Conservation (phyloP, 2,113 vertebrate species). For the Eurypyga helias region DNA sequence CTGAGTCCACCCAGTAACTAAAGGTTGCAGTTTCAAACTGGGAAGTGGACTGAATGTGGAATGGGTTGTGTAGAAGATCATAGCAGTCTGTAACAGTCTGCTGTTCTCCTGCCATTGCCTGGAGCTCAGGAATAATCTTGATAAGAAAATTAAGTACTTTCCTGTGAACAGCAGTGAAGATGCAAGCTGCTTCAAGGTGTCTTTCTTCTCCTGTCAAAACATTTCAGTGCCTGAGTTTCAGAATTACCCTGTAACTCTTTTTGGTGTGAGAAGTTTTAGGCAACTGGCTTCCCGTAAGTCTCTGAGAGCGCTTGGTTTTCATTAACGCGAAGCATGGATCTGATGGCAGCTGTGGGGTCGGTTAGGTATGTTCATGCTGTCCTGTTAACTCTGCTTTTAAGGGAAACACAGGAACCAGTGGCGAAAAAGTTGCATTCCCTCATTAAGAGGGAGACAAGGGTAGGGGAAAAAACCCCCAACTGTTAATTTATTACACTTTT, state of each 20-base stretch:
- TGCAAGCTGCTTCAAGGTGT: conserved; percentile 4
- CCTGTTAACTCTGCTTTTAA: conserved; percentile 23
- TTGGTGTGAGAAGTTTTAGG: conserved; percentile 18
- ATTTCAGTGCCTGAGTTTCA: conserved; percentile 46
- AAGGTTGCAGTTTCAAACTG: background rate
- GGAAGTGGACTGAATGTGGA: background rate
- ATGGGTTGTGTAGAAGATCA: background rate
- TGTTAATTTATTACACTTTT: background rate
- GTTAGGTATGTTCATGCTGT: background rate
- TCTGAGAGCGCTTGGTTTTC: conserved; percentile 57
- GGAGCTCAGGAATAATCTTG: background rate
- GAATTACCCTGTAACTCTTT: conserved; percentile 5
- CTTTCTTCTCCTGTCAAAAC: conserved; percentile 49
- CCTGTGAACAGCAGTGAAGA: background rate
- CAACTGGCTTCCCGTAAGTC: conserved; percentile 23
- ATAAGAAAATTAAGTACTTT: background rate
- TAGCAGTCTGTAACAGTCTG: background rate
- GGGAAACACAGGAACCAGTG: background rate
- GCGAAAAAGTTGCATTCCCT: background rate
- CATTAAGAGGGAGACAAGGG: background rate
- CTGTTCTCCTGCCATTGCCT: background rate
- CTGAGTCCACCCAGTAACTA: background rate
- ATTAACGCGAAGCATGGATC: conserved; percentile 18
- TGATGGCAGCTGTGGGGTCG: conserved; percentile 8
- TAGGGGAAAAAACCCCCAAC: fast-evolving